These are phyloP conservation scores for Xenus cinereus DNA, from an alignment of 2,113 vertebrate species.

Conservation along the genomic window DNA sequence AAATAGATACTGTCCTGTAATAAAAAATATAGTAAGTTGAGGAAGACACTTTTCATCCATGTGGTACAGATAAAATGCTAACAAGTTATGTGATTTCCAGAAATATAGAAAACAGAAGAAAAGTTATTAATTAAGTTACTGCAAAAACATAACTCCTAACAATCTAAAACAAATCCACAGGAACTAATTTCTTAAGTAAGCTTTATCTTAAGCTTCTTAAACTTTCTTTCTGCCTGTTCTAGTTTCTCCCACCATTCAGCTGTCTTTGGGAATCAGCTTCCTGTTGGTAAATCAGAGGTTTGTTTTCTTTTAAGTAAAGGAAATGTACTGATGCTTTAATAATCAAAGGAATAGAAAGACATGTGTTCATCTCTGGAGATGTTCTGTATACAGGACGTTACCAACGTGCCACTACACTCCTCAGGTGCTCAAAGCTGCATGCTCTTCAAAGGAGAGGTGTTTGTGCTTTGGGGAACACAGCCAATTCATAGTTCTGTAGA, in stretches of 20 bases:
- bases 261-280: background rate
- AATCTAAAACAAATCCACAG: background rate
- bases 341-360: background rate
- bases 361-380: background rate
- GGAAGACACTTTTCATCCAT: background rate
- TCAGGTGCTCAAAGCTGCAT: background rate
- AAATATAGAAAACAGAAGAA: background rate
- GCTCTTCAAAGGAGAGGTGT: background rate
- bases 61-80: background rate
- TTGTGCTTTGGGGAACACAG: fast-evolving
- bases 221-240: background rate
- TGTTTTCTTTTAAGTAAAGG: background rate
- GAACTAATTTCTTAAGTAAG: background rate
- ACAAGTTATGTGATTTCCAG: background rate
- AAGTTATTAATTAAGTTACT: background rate
- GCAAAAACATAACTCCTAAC: background rate
- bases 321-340: background rate
- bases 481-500: background rate
- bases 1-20: background rate
- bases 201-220: background rate
- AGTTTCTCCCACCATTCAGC: background rate
- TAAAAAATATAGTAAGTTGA: background rate
- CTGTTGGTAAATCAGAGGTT: background rate
- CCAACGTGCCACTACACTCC: background rate
- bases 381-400: background rate